Conservation (phyloP, 2,113 vertebrate species). For the Todiramphus chloris region DNA sequence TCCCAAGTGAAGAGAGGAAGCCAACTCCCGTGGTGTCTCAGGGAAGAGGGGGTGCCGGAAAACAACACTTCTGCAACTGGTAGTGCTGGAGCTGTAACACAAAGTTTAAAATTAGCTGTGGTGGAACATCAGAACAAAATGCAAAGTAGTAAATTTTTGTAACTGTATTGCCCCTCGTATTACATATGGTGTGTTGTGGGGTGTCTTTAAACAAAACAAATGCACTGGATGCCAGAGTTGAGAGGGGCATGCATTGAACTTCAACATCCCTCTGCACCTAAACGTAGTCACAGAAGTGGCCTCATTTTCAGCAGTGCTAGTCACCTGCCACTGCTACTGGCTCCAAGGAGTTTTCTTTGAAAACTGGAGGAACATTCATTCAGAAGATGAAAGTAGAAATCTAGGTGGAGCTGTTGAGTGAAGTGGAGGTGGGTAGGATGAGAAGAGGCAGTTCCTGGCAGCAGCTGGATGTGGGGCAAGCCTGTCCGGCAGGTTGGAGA, state of each 20-base stretch:
- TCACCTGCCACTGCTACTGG: neutral
- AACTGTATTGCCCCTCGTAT: neutral
- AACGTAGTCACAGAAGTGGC: neutral
- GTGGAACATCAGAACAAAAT: neutral
- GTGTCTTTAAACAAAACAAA: neutral
- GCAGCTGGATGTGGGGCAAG: constrained; percentile 40
- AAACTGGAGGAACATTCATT: constrained; percentile 6
- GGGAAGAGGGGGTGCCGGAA: neutral
- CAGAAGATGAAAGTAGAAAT: constrained; percentile 55
- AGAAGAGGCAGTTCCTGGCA: constrained; percentile 56
- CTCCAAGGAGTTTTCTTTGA: neutral
- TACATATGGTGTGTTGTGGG: accelerated
- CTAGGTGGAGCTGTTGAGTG: constrained; percentile 60
- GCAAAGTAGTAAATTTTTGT: neutral
- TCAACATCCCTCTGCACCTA: neutral
- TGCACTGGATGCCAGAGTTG: neutral
- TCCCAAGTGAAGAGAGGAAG: constrained; percentile 14
- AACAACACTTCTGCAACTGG: neutral
- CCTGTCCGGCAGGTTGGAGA: constrained; percentile 52
- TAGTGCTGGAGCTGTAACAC: constrained; percentile 54
- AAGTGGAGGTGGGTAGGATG: constrained; percentile 30
- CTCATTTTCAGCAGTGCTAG: neutral
- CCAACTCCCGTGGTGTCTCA: neutral
- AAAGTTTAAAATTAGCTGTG: constrained; percentile 36
- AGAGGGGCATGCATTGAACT: neutral